Conservation (phyloP, 2,113 vertebrate species). For the Callocephalon fimbriatum region DNA sequence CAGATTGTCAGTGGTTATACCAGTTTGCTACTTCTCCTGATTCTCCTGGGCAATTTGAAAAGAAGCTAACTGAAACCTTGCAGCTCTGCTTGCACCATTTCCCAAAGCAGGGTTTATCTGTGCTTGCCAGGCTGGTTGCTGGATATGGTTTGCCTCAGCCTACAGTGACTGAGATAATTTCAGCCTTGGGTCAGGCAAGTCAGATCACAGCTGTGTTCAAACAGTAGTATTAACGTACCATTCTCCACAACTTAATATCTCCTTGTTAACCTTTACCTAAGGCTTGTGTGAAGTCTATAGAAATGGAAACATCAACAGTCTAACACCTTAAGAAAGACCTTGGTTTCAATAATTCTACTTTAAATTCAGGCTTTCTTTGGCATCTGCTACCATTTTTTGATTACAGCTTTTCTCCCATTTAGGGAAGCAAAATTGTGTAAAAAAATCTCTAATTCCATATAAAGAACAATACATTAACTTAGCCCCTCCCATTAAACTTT, state of each 20-base stretch:
- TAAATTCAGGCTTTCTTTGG: neutral
- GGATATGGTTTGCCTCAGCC: neutral
- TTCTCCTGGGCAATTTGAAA: neutral
- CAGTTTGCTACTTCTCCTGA: neutral
- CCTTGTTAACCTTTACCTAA: neutral
- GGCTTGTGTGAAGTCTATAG: neutral
- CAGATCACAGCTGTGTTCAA: neutral
- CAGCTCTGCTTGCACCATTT: neutral
- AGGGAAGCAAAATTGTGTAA: neutral
- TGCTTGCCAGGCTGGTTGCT: neutral
- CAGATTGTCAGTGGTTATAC: neutral
- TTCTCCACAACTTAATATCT: neutral
- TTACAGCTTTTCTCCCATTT: neutral
- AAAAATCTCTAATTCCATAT: neutral
- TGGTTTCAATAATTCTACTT: neutral
- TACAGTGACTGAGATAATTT: neutral
- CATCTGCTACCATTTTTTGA: neutral
- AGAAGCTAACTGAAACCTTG: neutral
- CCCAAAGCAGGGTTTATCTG: neutral
- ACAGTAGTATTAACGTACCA: accelerated
- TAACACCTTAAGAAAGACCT: neutral
- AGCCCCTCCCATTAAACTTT: accelerated
- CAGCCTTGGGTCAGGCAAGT: neutral
- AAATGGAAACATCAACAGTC: neutral
- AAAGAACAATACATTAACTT: neutral